Evolutionary conservation across 1,140 invertebrate species (phyloP), one percentile per base, ranked within the genome.

Genomic region (Bombus waltoni): DNA sequence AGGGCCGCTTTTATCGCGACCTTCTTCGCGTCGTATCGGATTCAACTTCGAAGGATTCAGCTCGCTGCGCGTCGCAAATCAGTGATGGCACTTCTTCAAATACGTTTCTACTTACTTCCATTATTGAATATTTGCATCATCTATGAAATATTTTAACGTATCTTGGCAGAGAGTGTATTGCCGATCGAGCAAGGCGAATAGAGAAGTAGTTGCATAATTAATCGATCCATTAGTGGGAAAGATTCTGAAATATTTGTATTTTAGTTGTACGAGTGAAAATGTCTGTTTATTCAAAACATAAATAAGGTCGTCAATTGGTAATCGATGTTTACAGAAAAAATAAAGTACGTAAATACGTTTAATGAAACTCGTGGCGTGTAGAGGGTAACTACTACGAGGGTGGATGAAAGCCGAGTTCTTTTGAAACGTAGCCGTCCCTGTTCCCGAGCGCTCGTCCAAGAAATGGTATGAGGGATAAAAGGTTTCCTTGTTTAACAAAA

Each of bases 401-500:
- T 38, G 79, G 66, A 65, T 57, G 47, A 35, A 81, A 74, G 22
- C 28, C 2, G 71, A 81, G 79, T 74, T 72, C 83, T 81, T 81
- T 74, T 68, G 59, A 85, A 81, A 80, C 40, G 62, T 38, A 57
- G 87, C 65, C 89, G 91, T 89, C 91, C 90, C 92, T 92, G 92
- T 85, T 72, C 74, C 81, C 81, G 82, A 90, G 70, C 83, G 80
- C 87, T 85, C 73, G 81, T 53, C 68, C 35, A 81, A 75, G 82
- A 79, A 80, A 78, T 82, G 81, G 83, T 92, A 80, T 73, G 80
- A 87, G 91, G 91, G 94, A 94, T 95, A 95, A 95, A 95, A 95
- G 95, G 94, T 95, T 95, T 95, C 91, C 93, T 89, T 94, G 94
- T 95, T 95, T 95, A 95, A 94, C 94, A 94, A 95, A 95, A 95